A percentile compares a stretch with the other conserved stretches of the same genome.
Evolutionary conservation across 2,113 vertebrate species (phyloP).

Genomic region (Nicator chloris): DNA sequence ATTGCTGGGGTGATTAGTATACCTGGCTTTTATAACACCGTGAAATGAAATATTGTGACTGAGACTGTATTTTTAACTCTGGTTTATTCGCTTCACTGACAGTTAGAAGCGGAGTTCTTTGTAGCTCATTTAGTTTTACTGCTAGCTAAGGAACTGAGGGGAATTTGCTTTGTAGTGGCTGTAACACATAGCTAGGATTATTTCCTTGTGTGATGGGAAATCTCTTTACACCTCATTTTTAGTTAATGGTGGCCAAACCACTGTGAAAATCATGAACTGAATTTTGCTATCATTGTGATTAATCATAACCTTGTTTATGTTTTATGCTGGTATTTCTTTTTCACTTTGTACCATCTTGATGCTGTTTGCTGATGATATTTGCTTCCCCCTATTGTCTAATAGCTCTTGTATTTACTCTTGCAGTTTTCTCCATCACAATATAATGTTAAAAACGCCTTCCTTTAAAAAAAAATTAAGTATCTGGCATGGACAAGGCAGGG

Average conservation of each 20-base stretch:
- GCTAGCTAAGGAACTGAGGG: neutral
- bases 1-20: neutral
- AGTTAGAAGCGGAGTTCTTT: neutral
- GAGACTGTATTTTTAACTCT: neutral
- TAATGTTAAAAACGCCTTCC: accelerated
- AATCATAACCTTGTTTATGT: neutral
- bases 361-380: neutral
- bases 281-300: neutral
- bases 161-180: neutral
- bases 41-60: neutral
- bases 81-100: neutral
- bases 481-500: neutral
- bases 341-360: neutral
- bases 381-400: accelerated
- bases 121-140: neutral
- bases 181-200: neutral
- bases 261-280: neutral
- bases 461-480: neutral
- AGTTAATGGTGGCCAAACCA: neutral
- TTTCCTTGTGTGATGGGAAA: neutral
- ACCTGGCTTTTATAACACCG: neutral
- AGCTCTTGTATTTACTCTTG: neutral
- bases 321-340: neutral
- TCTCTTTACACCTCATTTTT: neutral
- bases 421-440: neutral